Evolutionary conservation across 1,140 invertebrate genomes (phyloP).

Genomic region (Drosophila hydei): DNA sequence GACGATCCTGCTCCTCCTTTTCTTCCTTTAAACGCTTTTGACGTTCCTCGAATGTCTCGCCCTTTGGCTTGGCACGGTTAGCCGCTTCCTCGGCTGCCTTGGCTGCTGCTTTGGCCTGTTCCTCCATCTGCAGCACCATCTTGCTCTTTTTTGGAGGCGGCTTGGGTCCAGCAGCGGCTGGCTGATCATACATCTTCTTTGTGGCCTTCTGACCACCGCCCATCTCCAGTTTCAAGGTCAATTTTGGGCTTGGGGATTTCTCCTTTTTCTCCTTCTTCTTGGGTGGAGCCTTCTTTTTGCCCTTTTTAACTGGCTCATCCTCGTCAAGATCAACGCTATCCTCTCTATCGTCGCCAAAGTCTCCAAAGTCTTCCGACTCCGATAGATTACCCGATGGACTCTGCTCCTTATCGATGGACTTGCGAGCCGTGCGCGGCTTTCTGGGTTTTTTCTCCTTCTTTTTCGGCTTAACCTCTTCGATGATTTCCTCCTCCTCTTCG

Average conservation of each 20-base stretch:
- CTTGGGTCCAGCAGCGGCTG: conserved; percentile 64
- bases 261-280: conserved; percentile 83
- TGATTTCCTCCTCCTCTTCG: conserved; percentile 70
- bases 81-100: conserved; percentile 78
- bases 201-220: conserved; percentile 78
- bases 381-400: conserved; percentile 39
- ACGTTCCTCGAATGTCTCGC: conserved; percentile 79
- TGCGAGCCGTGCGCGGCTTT: conserved; percentile 67
- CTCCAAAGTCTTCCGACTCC: conserved; percentile 48
- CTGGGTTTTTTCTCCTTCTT: conserved; percentile 75
- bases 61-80: conserved; percentile 76
- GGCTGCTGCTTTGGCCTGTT: conserved; percentile 73
- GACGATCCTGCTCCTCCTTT: conserved; percentile 71
- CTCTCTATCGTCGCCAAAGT: conserved; percentile 62
- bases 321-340: conserved; percentile 74
- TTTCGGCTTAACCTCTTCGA: conserved; percentile 77
- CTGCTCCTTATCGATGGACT: conserved; percentile 69
- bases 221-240: conserved; percentile 82
- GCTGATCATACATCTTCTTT: conserved; percentile 82
- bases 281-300: conserved; percentile 78
- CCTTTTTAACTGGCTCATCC: conserved; percentile 74
- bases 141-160: conserved; percentile 83
- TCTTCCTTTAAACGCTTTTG: conserved; percentile 75
- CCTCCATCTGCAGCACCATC: conserved; percentile 81
- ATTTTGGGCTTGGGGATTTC: conserved; percentile 80